Conservation (phyloP, 1,140 invertebrate genomes). For the Plutomurus gul region DNA sequence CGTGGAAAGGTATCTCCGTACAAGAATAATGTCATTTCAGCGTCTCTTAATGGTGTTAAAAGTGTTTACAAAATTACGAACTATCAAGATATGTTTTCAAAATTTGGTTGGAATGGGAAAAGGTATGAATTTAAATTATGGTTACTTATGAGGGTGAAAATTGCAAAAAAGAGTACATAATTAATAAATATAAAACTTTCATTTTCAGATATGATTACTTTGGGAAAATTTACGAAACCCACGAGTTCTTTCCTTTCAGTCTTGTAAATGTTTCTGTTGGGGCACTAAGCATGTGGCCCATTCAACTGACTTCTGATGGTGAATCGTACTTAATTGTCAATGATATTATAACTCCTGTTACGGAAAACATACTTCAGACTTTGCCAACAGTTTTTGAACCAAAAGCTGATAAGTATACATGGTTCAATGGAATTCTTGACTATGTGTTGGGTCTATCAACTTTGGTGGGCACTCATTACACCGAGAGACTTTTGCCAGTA, state of each 20-base stretch:
- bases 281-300: too few species aligned
- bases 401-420: neutral
- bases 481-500: neutral
- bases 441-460: neutral
- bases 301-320: neutral
- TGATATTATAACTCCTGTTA: neutral
- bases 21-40: neutral
- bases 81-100: neutral
- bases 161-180: neutral
- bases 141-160: neutral
- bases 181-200: neutral
- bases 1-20: neutral
- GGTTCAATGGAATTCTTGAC: neutral
- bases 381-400: neutral
- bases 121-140: neutral
- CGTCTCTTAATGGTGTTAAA: neutral
- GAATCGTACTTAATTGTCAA: neutral
- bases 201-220: neutral
- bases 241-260: neutral
- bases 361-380: neutral
- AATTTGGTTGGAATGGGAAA: neutral
- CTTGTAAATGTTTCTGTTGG: too few species aligned
- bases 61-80: neutral
- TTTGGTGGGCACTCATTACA: neutral
- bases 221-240: neutral